Percentiles rank a stretch among this genome's conserved stretches.
These are phyloP conservation scores for Aythya baeri DNA, from an alignment of 2,113 vertebrate species.

Conservation along the genomic window DNA sequence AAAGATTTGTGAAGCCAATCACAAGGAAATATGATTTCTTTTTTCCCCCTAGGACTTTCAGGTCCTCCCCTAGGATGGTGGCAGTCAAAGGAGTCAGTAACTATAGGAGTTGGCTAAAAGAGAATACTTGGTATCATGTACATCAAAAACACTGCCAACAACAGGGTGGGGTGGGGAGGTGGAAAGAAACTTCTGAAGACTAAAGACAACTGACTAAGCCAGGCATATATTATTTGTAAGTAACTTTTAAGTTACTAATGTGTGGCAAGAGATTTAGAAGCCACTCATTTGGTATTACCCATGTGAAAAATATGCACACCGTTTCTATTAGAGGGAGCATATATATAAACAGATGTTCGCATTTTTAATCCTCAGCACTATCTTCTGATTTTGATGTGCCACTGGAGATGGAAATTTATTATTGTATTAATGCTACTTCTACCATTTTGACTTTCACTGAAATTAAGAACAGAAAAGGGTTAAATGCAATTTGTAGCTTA, in stretches of 20 bases:
- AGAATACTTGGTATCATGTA: fast-evolving
- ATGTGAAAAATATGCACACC: not conserved
- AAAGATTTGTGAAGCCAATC: slow-evolving; percentile 1
- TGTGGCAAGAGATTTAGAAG: not conserved
- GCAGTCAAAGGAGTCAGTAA: not conserved
- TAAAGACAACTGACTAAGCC: not conserved
- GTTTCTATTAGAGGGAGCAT: not conserved
- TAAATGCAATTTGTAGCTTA: not conserved
- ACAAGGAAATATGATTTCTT: not conserved
- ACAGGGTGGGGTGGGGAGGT: not conserved
- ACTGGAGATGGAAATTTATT: not conserved
- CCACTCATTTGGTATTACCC: not conserved
- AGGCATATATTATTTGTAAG: not conserved
- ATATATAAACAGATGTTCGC: not conserved
- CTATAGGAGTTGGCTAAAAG: not conserved
- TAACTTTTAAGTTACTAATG: not conserved
- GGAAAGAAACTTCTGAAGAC: not conserved
- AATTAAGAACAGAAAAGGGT: not conserved
- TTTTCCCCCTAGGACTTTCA: not conserved
- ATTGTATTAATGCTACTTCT: not conserved
- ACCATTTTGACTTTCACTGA: not conserved
- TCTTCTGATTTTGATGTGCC: not conserved
- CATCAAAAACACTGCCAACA: not conserved
- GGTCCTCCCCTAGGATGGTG: not conserved
- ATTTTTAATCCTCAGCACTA: not conserved